Conservation (phyloP, 2,797 vertebrate genomes). For the Chaunax sp. region DNA sequence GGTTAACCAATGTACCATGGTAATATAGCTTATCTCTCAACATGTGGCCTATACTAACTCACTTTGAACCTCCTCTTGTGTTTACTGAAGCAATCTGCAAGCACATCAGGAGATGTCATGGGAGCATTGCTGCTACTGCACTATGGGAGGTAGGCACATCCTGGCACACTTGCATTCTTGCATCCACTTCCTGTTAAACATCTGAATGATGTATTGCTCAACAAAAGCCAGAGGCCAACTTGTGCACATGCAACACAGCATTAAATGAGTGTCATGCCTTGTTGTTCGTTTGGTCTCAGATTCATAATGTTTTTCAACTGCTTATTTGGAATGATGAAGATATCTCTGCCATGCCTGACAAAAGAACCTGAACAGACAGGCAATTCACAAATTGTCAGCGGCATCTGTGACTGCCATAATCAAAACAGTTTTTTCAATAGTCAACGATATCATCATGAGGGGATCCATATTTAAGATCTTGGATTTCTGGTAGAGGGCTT, state of each 20-base stretch:
- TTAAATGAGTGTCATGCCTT: constrained; percentile 27
- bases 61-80: constrained; percentile 57
- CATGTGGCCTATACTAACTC: constrained; percentile 55
- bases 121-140: constrained; percentile 36
- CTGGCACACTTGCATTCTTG: constrained; percentile 31
- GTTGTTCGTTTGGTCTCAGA: constrained; percentile 26
- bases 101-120: constrained; percentile 53
- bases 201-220: constrained; percentile 15
- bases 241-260: constrained; percentile 28
- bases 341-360: constrained; percentile 12
- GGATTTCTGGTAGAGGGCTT: constrained; percentile 22
- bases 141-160: constrained; percentile 23
- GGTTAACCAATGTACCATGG: constrained; percentile 47
- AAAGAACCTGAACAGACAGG: constrained; percentile 26
- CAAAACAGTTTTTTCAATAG: constrained; percentile 20
- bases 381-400: constrained; percentile 52
- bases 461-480: constrained; percentile 32
- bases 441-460: constrained; percentile 2
- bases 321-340: constrained; percentile 23
- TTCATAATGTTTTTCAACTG: constrained; percentile 33
- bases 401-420: constrained; percentile 30
- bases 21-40: constrained; percentile 28
- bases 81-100: constrained; percentile 48
- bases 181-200: constrained; percentile 44
- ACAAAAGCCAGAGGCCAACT: constrained; percentile 42